Evolutionary conservation across 2,797 vertebrate genomes (phyloP).

Genomic region (Bufotes viridis): DNA sequence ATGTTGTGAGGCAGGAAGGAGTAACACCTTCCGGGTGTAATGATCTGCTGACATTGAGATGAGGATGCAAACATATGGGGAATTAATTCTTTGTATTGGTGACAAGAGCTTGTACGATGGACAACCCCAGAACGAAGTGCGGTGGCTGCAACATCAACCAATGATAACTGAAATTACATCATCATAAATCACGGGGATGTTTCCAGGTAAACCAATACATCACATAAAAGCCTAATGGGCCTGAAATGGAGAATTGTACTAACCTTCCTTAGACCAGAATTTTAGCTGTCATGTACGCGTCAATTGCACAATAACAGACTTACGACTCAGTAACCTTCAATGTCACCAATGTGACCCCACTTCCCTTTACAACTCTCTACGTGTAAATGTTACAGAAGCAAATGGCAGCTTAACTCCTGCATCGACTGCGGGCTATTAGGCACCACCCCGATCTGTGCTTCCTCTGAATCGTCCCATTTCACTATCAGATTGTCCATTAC

Average conservation of each 20-base stretch:
- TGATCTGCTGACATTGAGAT: background rate
- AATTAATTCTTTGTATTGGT: background rate
- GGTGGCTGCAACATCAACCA: background rate
- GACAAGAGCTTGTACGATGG: background rate
- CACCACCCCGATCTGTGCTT: conserved; percentile 27
- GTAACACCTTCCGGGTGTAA: background rate
- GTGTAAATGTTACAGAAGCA: conserved; percentile 20
- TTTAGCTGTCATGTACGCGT: background rate
- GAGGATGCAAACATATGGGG: background rate
- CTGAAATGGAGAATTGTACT: background rate
- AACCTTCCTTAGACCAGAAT: background rate
- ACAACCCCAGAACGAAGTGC: background rate
- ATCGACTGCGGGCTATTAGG: background rate
- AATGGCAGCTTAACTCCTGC: background rate
- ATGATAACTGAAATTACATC: background rate
- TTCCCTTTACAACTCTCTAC: background rate
- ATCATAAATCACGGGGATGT: background rate
- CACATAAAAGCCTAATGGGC: background rate
- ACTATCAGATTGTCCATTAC: conserved; percentile 55
- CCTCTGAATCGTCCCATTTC: conserved; percentile 28
- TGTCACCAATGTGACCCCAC: background rate
- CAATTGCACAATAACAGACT: conserved; percentile 9
- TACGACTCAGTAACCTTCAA: background rate
- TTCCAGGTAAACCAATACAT: background rate
- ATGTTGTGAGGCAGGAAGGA: background rate